These are phyloP conservation scores for Meiosimyza decipiens DNA, from an alignment of 2,888 invertebrate genomes.

Conservation along the genomic window DNA sequence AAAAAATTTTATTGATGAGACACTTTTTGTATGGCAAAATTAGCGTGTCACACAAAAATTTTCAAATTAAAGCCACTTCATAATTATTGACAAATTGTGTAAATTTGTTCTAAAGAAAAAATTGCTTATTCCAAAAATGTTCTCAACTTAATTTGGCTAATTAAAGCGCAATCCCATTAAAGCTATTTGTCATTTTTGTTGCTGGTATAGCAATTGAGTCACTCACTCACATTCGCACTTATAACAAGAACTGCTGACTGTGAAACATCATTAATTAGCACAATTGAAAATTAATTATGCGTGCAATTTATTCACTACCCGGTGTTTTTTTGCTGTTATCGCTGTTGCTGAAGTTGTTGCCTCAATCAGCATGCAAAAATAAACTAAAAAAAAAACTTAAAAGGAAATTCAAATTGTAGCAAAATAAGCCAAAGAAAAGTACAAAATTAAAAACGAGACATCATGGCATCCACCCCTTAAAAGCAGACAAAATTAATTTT, in stretches of 20 bases:
- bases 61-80: too few relatives aligned
- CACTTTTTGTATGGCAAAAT: too few relatives aligned
- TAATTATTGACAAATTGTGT: too few relatives aligned
- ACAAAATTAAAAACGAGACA: not conserved
- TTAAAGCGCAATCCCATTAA: not conserved
- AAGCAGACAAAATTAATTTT: slow-evolving; percentile 34
- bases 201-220: too few relatives aligned
- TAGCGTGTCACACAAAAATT: too few relatives aligned
- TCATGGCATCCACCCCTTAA: slow-evolving; percentile 3
- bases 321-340: not conserved
- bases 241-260: not conserved
- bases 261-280: slow-evolving; percentile 55
- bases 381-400: slow-evolving; percentile 30
- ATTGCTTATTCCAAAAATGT: too few relatives aligned
- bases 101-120: too few relatives aligned
- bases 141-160: not conserved
- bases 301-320: slow-evolving; percentile 54
- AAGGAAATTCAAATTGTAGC: slow-evolving; percentile 18
- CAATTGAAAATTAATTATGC: slow-evolving; percentile 63
- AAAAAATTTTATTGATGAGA: not conserved
- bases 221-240: not conserved
- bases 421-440: slow-evolving; percentile 5
- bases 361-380: slow-evolving; percentile 30
- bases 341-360: slow-evolving; percentile 6
- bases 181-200: not conserved